Percentiles rank a stretch among this genome's conserved stretches.
Conservation (phyloP, 2,113 vertebrate genomes). For the Hippocampus zosterae region DNA sequence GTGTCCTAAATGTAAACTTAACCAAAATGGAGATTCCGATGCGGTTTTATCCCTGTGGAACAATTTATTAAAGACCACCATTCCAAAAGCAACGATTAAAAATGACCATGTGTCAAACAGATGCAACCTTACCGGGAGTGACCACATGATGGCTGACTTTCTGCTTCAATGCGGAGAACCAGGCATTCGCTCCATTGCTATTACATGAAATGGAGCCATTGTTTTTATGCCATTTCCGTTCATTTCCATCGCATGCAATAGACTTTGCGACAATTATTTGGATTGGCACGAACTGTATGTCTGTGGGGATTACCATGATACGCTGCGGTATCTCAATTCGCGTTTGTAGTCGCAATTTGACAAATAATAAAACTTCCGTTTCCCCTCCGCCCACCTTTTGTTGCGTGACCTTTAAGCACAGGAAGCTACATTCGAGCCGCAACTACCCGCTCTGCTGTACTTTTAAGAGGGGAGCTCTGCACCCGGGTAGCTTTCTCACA, state of each 20-base stretch:
- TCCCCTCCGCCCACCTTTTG: conserved; percentile 48
- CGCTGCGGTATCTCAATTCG: neutral
- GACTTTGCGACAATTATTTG: neutral
- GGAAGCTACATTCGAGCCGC: conserved; percentile 51
- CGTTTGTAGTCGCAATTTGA: conserved; percentile 38
- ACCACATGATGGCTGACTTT: no score
- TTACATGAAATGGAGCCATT: no score
- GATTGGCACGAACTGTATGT: neutral
- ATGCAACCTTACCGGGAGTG: no score
- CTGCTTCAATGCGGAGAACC: no score
- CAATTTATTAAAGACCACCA: no score
- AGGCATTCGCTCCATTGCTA: no score
- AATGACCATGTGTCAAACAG: no score
- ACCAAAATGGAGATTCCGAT: no score
- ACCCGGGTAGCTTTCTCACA: neutral
- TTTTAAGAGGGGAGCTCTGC: neutral
- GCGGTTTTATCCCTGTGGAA: no score
- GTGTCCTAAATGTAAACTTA: no score
- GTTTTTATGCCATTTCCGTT: no score
- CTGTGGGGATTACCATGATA: neutral
- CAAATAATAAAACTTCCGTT: conserved; percentile 49
- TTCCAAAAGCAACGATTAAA: no score
- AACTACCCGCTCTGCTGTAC: conserved; percentile 46
- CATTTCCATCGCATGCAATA: neutral
- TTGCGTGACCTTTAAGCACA: conserved; percentile 59